Evolutionary conservation across 2,888 invertebrate genomes (phyloP).

Genomic region (Thera britannica): DNA sequence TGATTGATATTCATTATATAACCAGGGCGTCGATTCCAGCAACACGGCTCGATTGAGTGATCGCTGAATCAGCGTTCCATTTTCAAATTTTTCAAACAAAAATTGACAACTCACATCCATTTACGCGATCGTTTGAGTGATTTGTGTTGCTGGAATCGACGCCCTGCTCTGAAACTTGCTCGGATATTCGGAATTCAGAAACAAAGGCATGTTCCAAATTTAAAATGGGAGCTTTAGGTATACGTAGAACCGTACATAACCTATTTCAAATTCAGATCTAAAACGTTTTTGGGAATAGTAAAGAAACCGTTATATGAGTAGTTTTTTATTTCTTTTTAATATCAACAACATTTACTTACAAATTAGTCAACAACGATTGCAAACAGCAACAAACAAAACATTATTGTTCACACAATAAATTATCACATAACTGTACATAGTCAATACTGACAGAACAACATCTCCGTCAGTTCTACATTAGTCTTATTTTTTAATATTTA

Average conservation of each 20-base stretch:
- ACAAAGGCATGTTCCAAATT: not conserved
- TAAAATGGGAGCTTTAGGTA: not conserved
- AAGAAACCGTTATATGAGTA: not conserved
- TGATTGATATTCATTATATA: not conserved
- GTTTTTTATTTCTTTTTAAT: slow-evolving; percentile 47
- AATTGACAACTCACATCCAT: too few relatives aligned
- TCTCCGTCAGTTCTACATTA: slow-evolving; percentile 70
- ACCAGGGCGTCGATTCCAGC: too few relatives aligned
- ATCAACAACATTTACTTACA: slow-evolving; percentile 74
- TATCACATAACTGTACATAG: slow-evolving; percentile 70
- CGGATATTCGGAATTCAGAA: not conserved
- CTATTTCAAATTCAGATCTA: too few relatives aligned
- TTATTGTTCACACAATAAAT: slow-evolving; percentile 77
- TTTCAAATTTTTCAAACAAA: too few relatives aligned
- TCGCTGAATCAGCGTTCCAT: too few relatives aligned
- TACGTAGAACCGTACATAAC: too few relatives aligned
- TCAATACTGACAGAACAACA: slow-evolving; percentile 66
- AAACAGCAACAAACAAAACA: slow-evolving; percentile 68
- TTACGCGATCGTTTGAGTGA: too few relatives aligned
- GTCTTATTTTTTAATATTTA: slow-evolving; percentile 61
- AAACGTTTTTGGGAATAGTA: not conserved
- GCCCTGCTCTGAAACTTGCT: not conserved
- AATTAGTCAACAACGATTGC: slow-evolving; percentile 80
- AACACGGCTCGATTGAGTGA: too few relatives aligned
- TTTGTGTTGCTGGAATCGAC: too few relatives aligned